Percentiles rank a stretch among this genome's conserved stretches.
Evolutionary conservation across 2,113 vertebrate species (phyloP).

Genomic region (Ceuthmochares aereus): DNA sequence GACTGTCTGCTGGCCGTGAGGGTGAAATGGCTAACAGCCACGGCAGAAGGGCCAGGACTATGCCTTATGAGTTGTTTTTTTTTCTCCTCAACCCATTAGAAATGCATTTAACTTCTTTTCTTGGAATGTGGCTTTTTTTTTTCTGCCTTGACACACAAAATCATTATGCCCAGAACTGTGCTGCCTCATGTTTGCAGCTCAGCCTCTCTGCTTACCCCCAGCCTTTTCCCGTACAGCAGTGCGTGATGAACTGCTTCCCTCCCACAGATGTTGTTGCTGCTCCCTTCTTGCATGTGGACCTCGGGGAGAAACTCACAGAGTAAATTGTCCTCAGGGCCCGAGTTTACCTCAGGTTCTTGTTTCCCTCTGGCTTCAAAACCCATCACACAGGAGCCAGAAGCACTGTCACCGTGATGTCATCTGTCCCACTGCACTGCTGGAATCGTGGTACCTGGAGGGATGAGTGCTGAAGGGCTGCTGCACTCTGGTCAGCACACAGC

Average conservation of each 20-base stretch:
- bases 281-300: rapidly evolving
- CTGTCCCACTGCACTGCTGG: not conserved
- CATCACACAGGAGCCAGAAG: not conserved
- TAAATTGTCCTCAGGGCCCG: not conserved
- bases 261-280: rapidly evolving
- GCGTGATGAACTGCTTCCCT: not conserved
- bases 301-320: rapidly evolving
- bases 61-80: not conserved
- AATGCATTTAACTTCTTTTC: not conserved
- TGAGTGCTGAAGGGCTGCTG: not conserved
- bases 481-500: rapidly evolving
- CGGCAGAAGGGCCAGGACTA: not conserved
- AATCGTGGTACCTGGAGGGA: not conserved
- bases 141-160: not conserved
- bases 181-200: not conserved
- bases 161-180: not conserved
- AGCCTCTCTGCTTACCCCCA: not conserved
- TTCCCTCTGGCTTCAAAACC: not conserved
- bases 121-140: not conserved
- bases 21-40: not conserved
- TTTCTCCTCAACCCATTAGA: not conserved
- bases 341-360: not conserved
- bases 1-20: not conserved
- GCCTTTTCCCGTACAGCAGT: rapidly evolving
- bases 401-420: rapidly evolving